Base-by-base conservation (phyloP, 2,113 vertebrate genomes). In the Cranoglanis bouderius region DNA sequence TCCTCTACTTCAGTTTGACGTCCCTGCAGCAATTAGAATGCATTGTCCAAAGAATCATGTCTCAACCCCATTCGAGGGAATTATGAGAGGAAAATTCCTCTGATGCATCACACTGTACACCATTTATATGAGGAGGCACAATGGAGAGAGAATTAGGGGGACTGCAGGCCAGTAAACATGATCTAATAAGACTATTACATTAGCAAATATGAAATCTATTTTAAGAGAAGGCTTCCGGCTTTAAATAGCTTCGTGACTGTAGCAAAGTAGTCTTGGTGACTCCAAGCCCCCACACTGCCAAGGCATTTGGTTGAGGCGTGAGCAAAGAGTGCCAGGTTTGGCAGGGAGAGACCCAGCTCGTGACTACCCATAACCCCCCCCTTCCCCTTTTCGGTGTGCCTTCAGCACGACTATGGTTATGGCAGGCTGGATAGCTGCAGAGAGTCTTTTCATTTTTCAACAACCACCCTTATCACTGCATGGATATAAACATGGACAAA, bases 11-110 rank as follows among this genome's bases (percentile, higher is more conserved):
- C 89, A 87, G 88, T 92, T 91, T 93, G 92, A 93, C 86, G 83
- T 67, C 87, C 88, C 92, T 93, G 89, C 93, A 92, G 92, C 93
- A 95, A 94, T 95, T 95, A 95, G 82, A 94, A 94, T 93, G 92
- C 92, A 93, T 93, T 95, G 94, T 94, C 93, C 92, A 94, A 92
- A 93, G 90, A 93, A 91, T 93, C 87, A 74, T 93, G 77, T 92
- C 91, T 91, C 87, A 93, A 93, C 53, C 86, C 88, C 70, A 87
- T 90, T 85, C 38, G 89, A 89, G 88, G 90, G 89, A 92, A 88
- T 92, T 91, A 91, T 88, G 85, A 92, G 80, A 93, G 89, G 88
- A 94, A 92, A 91, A 91, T 92, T 94, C 91, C 90, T 93, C 86
- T 82, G 67, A 93, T 89, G 85, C 87, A 87, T 88, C 61, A 70